Evolutionary conservation across 2,113 vertebrate genomes (phyloP).

Genomic region (Pardalotus punctatus): DNA sequence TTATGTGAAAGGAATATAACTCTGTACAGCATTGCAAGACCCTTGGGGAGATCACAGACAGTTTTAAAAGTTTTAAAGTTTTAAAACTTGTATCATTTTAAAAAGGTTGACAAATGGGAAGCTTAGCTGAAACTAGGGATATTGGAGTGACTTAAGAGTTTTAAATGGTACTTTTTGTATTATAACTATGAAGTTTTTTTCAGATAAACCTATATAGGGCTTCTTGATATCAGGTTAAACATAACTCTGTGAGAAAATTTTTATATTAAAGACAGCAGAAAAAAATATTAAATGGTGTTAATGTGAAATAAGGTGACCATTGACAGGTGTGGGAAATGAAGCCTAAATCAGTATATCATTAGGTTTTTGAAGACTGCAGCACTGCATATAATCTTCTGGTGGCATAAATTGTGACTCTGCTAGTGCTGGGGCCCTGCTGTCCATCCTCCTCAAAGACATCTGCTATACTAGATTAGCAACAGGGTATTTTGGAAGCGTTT

Average conservation of each 20-base stretch:
- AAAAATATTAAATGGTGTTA: neutral
- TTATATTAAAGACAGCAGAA: neutral
- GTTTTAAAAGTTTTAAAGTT: neutral
- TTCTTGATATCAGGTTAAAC: neutral
- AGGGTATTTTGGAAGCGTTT: neutral
- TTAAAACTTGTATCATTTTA: neutral
- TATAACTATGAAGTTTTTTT: neutral
- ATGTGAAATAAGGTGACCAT: neutral
- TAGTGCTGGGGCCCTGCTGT: neutral
- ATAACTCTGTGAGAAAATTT: neutral
- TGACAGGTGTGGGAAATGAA: neutral
- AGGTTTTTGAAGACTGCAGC: neutral
- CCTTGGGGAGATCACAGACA: neutral
- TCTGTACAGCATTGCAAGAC: neutral
- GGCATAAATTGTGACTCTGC: neutral
- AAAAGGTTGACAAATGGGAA: neutral
- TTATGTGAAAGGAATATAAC: neutral
- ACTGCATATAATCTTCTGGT: neutral
- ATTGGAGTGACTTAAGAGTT: neutral
- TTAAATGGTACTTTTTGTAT: neutral
- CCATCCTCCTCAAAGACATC: neutral
- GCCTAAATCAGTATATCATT: neutral
- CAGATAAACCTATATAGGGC: neutral
- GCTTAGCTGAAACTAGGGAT: neutral
- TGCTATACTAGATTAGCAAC: neutral